Evolutionary conservation across 2,888 invertebrate species (phyloP).

Genomic region (Drosophila buzzatii): DNA sequence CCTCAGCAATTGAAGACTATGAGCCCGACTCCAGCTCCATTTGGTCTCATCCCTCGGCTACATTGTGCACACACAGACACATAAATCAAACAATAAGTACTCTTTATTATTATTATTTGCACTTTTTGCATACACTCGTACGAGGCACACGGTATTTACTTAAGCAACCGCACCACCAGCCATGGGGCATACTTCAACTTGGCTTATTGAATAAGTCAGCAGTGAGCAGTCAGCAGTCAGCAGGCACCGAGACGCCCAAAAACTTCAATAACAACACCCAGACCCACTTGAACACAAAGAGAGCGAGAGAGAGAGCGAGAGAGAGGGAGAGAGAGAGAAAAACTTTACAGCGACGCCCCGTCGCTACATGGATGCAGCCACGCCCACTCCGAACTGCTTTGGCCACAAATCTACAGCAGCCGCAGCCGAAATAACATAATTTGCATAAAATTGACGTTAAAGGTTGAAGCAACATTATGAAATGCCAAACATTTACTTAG

Average conservation of each 20-base stretch:
- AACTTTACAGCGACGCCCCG: constrained; percentile 72
- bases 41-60: constrained; percentile 13
- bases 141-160: constrained; percentile 72
- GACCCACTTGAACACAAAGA: constrained; percentile 37
- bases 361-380: constrained; percentile 63
- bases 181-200: constrained; percentile 79
- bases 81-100: constrained; percentile 86
- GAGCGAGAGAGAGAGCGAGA: too few species aligned
- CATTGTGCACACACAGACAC: constrained; percentile 84
- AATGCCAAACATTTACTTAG: constrained; percentile 83
- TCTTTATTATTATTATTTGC: constrained; percentile 85
- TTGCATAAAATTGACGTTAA: constrained; percentile 86
- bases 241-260: constrained; percentile 56
- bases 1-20: neutral
- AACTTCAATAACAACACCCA: constrained; percentile 81
- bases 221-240: constrained; percentile 49
- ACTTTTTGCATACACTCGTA: constrained; percentile 76
- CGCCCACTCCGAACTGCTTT: constrained; percentile 44
- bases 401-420: constrained; percentile 46
- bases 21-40: neutral
- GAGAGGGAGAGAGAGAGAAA: constrained; percentile 26
- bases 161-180: constrained; percentile 68
- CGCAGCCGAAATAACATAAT: constrained; percentile 80
- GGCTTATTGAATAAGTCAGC: constrained; percentile 85
- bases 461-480: constrained; percentile 82